A percentile compares a stretch with the other conserved stretches of the same genome.
Conservation (phyloP, 2,888 invertebrate genomes). For the Drosophila trichaetosa region DNA sequence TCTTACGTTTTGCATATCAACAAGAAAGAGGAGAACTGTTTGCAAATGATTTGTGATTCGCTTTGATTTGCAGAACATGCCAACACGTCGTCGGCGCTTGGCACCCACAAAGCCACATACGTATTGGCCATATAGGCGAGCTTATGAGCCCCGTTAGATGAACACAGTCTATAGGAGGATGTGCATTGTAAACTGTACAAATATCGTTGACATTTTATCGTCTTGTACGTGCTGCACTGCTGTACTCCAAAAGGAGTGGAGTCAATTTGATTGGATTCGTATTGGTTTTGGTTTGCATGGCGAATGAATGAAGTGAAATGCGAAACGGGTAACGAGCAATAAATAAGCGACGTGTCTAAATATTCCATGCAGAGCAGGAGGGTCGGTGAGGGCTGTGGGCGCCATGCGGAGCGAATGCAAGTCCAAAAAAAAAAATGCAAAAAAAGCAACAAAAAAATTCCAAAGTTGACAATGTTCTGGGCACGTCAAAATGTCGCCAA, state of each 20-base stretch:
- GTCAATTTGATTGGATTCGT: conserved; percentile 17
- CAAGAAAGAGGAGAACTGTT: conserved; percentile 11
- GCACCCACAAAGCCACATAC: conserved; percentile 31
- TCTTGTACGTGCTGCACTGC: conserved; percentile 50
- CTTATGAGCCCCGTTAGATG: conserved; percentile 66
- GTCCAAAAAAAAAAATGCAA: conserved; percentile 23
- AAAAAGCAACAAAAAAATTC: conserved; percentile 34
- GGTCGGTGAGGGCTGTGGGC: conserved; percentile 10
- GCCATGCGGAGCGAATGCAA: conserved; percentile 36
- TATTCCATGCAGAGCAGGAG: conserved; percentile 10
- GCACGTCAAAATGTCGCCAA: conserved; percentile 68
- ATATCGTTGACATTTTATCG: conserved; percentile 64
- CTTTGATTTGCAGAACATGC: conserved; percentile 39
- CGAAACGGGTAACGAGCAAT: conserved; percentile 44
- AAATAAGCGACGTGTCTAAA: conserved; percentile 57
- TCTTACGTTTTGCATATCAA: conserved; percentile 42
- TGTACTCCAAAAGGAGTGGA: conserved; percentile 36
- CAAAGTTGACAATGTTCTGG: conserved; percentile 64
- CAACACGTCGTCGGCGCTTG: conserved; percentile 39
- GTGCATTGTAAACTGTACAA: conserved; percentile 17
- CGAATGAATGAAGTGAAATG: conserved; percentile 40
- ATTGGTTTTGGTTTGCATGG: conserved; percentile 15
- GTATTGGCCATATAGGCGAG: conserved; percentile 33
- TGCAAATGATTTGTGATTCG: conserved; percentile 24
- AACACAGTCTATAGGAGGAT: conserved; percentile 48